Conservation (phyloP, 2,113 vertebrate species). For the Podiceps cristatus region DNA sequence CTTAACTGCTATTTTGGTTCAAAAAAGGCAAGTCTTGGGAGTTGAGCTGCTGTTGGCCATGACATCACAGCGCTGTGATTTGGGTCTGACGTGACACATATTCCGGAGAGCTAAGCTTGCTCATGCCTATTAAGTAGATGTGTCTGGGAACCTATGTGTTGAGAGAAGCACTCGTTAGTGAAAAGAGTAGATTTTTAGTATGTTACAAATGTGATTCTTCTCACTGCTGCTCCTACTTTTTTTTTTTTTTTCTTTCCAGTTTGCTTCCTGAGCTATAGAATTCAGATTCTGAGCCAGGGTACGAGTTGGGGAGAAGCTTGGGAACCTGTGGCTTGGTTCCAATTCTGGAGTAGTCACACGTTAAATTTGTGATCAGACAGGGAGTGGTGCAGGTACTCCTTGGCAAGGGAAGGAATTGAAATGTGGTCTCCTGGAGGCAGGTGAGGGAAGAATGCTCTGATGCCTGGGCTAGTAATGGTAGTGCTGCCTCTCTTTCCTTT, state of each 20-base stretch:
- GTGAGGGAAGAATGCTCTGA: neutral
- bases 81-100: slow-evolving; percentile 4
- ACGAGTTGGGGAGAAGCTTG: neutral
- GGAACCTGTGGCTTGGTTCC: neutral
- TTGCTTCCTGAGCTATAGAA: neutral
- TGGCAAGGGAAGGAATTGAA: neutral
- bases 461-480: neutral
- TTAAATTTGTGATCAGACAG: neutral
- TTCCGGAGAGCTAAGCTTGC: neutral
- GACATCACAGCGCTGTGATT: slow-evolving; percentile 55
- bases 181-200: neutral
- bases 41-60: slow-evolving; percentile 31
- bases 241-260: accelerated
- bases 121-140: slow-evolving; percentile 52
- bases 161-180: neutral
- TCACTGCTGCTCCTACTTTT: neutral
- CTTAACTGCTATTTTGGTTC: slow-evolving; percentile 67
- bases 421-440: neutral
- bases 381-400: neutral
- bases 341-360: neutral
- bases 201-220: neutral
- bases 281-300: neutral
- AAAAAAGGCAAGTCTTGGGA: slow-evolving; percentile 47
- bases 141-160: neutral
- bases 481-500: neutral